Evolutionary conservation across 2,888 invertebrate species (phyloP), one percentile per base, ranked within the genome.

Genomic region (Parnassius mnemosyne): DNA sequence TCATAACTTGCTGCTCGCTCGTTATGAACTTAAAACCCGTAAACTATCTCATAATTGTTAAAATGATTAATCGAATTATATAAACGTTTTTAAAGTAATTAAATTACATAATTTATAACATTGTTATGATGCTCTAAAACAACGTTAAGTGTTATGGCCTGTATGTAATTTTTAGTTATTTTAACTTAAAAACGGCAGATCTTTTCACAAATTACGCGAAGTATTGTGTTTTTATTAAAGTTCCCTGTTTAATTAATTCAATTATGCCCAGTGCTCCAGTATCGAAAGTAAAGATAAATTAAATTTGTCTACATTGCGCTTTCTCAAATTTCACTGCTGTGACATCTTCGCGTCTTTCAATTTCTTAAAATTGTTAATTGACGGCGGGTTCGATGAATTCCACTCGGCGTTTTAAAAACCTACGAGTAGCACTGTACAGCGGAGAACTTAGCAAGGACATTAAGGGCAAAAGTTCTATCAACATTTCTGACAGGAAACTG

Each of bases 401-500:
- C 13, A 49, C 49, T 63, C 12, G 25, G 49, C 50, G 11, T 50
- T 58, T 57, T 34, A 54, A 57, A 49, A 53, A 53, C 13, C 12
- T 44, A n/a, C n/a, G n/a, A n/a, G n/a, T n/a, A 34, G 53, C 16
- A 9, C 53, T 43, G 53, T 11, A 44, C 41, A 3, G 51, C 53
- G 49, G 20, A 42, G 41, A 46, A 54, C 51, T 51, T 63, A 46
- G 11, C 47, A 53, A 42, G 49, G 57, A 53, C 57, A 16, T 61
- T 61, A 61, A 63, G 51, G 54, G 54, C 63, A 51, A 63, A 63
- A 63, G 54, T 63, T 63, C 63, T 53, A 54, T 58, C 63, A 58
- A 58, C 63, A 63, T 55, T 63, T 59, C 63, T 63, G 63, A 63
- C 63, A 63, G 63, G 63, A 47, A 59, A 63, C 55, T 59, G 63